phyloP scores from a whole-genome alignment of 2,888 invertebrate species.

The Adineta ricciae region DNA sequence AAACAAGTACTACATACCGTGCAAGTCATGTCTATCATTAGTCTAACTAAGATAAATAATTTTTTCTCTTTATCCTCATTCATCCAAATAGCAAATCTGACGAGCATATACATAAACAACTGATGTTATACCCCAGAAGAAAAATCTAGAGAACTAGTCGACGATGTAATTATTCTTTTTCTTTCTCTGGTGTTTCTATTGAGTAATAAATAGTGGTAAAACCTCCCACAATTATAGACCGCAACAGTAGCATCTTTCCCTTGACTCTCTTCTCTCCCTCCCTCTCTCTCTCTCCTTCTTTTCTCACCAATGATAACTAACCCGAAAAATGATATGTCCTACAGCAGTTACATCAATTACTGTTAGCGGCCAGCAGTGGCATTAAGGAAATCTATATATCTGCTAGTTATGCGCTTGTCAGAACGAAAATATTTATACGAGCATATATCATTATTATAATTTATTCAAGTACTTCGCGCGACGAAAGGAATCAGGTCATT shows the following conservation, averaged over 20 bases:
- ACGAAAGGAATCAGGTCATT: background rate
- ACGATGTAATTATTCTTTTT: background rate
- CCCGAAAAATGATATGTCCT: background rate
- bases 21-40: background rate
- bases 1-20: background rate
- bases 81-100: background rate
- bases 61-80: background rate
- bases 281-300: background rate
- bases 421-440: background rate
- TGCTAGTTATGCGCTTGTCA: background rate
- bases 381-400: background rate
- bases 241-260: background rate
- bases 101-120: background rate
- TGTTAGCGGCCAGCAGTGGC: background rate
- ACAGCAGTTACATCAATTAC: conserved; percentile 7
- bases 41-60: background rate
- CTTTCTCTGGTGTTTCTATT: background rate
- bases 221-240: background rate
- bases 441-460: no score
- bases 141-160: background rate
- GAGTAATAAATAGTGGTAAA: background rate
- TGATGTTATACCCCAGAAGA: background rate
- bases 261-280: background rate
- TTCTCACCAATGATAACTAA: background rate
- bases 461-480: no score